Evolutionary conservation across 2,797 vertebrate species (phyloP).

Genomic region (Borostomias antarcticus): DNA sequence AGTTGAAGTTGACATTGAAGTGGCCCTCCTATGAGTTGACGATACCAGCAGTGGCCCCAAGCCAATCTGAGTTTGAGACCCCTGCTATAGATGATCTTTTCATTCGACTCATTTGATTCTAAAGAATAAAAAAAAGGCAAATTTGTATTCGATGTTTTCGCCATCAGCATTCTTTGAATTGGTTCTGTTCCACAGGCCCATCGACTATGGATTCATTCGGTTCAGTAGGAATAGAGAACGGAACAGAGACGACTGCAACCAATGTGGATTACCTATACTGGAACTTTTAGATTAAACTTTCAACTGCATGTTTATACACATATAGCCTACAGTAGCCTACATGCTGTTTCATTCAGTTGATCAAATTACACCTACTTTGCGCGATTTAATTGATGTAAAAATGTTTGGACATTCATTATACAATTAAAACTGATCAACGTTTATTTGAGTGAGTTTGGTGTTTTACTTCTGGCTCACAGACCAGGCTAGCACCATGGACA

Average conservation of each 20-base stretch:
- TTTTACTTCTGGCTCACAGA: neutral
- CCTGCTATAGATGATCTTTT: no score
- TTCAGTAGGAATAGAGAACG: slow-evolving; percentile 54
- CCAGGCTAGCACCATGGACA: slow-evolving; percentile 1
- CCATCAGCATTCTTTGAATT: neutral
- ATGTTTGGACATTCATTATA: no score
- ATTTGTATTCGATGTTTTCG: neutral
- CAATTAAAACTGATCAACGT: neutral
- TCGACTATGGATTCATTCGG: slow-evolving; percentile 48
- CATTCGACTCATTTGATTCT: no score
- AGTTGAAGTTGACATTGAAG: no score
- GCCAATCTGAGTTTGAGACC: no score
- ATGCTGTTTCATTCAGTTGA: neutral
- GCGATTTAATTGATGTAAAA: no score
- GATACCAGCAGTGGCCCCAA: no score
- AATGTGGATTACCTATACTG: slow-evolving; percentile 6
- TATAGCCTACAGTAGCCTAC: no score
- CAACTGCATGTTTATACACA: no score
- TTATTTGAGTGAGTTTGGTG: neutral
- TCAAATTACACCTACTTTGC: no score
- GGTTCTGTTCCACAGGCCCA: slow-evolving; percentile 51
- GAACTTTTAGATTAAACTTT: slow-evolving; percentile 14
- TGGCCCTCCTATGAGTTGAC: no score
- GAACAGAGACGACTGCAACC: slow-evolving; percentile 36
- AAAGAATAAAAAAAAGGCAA: neutral